These are phyloP conservation scores for Lamellibrachia satsuma DNA, from an alignment of 2,888 invertebrate genomes.

Conservation along the genomic window DNA sequence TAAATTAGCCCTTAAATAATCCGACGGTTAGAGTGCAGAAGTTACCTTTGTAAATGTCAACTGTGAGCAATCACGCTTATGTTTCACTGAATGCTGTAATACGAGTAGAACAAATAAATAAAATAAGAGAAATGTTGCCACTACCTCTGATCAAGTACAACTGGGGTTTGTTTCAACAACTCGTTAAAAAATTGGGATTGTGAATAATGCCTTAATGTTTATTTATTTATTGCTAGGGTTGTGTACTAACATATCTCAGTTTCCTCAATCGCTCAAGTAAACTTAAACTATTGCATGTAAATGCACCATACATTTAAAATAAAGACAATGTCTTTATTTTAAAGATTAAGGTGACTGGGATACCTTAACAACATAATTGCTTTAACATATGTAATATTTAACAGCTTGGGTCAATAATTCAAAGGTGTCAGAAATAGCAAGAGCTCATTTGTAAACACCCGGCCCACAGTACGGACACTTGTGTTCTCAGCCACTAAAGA, in stretches of 20 bases:
- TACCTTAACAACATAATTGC: too few relatives aligned
- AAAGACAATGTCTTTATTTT: too few relatives aligned
- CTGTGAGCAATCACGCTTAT: not conserved
- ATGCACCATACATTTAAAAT: not conserved
- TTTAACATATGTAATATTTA: too few relatives aligned
- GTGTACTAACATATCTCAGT: not conserved
- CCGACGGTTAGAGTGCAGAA: not conserved
- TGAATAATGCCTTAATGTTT: not conserved
- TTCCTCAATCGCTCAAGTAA: not conserved
- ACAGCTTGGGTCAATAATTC: too few relatives aligned
- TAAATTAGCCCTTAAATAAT: not conserved
- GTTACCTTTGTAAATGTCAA: not conserved
- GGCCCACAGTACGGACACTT: not conserved
- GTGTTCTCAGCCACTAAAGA: not conserved
- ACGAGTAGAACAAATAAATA: not conserved
- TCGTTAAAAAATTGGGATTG: not conserved
- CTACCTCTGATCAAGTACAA: not conserved
- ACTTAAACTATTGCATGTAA: not conserved
- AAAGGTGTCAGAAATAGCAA: too few relatives aligned
- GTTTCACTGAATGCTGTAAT: not conserved
- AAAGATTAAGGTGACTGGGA: too few relatives aligned
- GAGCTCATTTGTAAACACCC: too few relatives aligned
- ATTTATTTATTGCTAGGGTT: not conserved
- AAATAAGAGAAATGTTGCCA: not conserved
- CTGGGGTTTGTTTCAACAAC: not conserved